phyloP scores from a whole-genome alignment of 2,888 invertebrate genomes.

The Marasmarcha lunaedactyla region DNA sequence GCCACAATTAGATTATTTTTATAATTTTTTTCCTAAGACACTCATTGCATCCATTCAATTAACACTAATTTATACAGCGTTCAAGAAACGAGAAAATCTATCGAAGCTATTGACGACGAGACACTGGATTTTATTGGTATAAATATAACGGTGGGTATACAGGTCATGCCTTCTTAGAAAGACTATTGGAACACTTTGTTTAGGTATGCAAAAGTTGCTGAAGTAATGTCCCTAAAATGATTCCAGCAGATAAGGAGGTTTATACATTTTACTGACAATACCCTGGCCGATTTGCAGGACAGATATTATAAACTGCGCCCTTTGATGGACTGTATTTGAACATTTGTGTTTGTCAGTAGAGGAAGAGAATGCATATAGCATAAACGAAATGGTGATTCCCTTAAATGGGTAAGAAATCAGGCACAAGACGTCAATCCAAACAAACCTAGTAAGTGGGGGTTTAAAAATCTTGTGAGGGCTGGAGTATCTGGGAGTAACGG shows the following conservation, averaged over 20 bases:
- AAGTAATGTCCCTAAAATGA: conserved; percentile 22
- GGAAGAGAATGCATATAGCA: too few species aligned
- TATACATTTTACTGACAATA: conserved; percentile 24
- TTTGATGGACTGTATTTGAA: conserved; percentile 18
- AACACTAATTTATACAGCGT: conserved; percentile 2
- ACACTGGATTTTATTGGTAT: conserved; percentile 21
- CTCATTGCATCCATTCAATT: conserved; percentile 15
- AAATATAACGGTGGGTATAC: conserved; percentile 23
- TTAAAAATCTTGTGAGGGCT: conserved; percentile 27
- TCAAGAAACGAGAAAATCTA: conserved; percentile 15
- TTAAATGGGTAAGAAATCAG: conserved; percentile 28
- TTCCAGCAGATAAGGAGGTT: conserved; percentile 20
- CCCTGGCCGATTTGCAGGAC: conserved; percentile 14
- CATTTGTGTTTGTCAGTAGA: conserved; percentile 19
- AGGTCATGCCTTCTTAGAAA: conserved; percentile 18
- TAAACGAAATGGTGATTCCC: conserved; percentile 25
- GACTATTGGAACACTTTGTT: conserved; percentile 19
- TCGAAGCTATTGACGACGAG: conserved; percentile 16
- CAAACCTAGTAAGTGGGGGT: conserved; percentile 31
- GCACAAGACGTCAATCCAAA: conserved; percentile 25
- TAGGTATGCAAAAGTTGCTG: conserved; percentile 18
- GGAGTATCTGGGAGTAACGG: conserved; percentile 28
- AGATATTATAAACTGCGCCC: conserved; percentile 24
- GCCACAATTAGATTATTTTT: conserved; percentile 9
- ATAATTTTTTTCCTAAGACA: conserved; percentile 8